Evolutionary conservation across 2,797 vertebrate species (phyloP), one percentile per base, ranked within the genome.

Genomic region (Salarias fasciatus): DNA sequence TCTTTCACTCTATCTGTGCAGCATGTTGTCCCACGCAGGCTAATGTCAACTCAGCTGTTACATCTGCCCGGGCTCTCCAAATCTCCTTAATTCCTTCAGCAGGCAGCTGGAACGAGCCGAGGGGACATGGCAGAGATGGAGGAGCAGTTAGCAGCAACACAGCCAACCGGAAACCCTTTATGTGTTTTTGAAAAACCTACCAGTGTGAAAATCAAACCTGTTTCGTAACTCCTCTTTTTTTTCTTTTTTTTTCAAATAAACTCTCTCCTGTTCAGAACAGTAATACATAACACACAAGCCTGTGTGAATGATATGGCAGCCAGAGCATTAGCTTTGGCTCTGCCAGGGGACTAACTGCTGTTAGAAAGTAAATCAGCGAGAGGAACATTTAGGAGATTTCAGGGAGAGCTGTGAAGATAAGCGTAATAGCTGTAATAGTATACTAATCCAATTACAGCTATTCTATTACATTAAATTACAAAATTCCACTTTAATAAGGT

Each of bases 1-100:
- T 24, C 18, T 24, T 24, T 24, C 24, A 24, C 33, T 35, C 75
- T 80, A 88, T 90, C 88, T 62, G 73, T 84, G 74, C 74, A 58
- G 71, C 75, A 79, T 80, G 84, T 80, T 84, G 85, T 81, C 72
- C 74, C 46, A 64, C 13, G 58, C 77, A 80, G 76, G 73, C 86
- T 74, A 76, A 84, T 77, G 70, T 84, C 81, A 81, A 80, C 79
- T 88, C 77, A 61, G 83, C 85, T 86, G 78, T 75, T 88, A 86
- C 87, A 89, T 91, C 76, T 83, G 83, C 78, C 75, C 64, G 9
- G 64, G 49, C 77, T 74, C 66, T 83, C 78, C 80, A 83, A 83
- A 89, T 88, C 87, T 70, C 77, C 78, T 74, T 85, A 85, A 89
- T 84, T 88, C 85, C 82, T 84, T 68, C 72, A 80, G 75, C 60